Conservation (phyloP, 2,797 vertebrate species). For the Knipowitschia caucasica region DNA sequence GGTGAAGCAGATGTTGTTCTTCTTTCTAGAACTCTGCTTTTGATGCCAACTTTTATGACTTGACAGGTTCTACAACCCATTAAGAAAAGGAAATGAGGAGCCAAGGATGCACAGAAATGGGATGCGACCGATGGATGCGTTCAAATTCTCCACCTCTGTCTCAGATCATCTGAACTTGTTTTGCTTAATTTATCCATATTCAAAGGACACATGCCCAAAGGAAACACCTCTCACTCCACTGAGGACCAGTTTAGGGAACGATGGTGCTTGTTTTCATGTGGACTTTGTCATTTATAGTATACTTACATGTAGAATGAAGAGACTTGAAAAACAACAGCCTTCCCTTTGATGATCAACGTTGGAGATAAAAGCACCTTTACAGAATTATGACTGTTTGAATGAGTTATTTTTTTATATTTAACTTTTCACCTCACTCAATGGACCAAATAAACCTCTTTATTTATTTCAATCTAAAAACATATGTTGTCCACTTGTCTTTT, state of each 20-base stretch:
- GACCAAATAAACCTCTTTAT: conserved; percentile 9
- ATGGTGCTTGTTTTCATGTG: neutral
- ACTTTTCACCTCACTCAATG: neutral
- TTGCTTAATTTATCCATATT: neutral
- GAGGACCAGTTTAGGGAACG: too few relatives aligned
- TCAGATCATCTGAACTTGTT: neutral
- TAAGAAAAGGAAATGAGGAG: neutral
- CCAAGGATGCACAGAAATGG: neutral
- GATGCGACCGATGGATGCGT: neutral
- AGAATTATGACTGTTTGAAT: too few relatives aligned
- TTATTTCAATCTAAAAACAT: neutral
- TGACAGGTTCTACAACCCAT: neutral
- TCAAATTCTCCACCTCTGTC: neutral
- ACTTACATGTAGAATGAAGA: too few relatives aligned
- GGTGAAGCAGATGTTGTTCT: too few relatives aligned
- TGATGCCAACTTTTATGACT: too few relatives aligned
- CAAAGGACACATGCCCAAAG: neutral
- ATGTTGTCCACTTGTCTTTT: neutral
- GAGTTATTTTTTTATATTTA: neutral
- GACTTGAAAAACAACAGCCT: too few relatives aligned
- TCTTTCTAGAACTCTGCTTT: too few relatives aligned
- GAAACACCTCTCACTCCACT: neutral
- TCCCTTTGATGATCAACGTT: too few relatives aligned
- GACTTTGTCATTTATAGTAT: neutral
- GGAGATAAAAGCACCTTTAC: too few relatives aligned